Conservation (phyloP, 2,113 vertebrate genomes). For the Taxidea taxus region DNA sequence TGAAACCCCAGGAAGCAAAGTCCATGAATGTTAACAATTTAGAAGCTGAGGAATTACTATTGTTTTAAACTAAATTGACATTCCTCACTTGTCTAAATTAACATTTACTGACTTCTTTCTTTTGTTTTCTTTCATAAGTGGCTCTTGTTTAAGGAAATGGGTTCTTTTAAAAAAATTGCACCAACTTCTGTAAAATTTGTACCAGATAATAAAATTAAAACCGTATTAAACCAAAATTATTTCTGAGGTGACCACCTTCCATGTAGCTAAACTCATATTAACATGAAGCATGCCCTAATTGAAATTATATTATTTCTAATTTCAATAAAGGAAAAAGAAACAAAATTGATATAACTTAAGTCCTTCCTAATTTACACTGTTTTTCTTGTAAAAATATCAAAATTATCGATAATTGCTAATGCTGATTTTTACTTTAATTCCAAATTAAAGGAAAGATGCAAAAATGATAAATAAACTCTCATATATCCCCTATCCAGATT, state of each 20-base stretch:
- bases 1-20: slow-evolving; percentile 45
- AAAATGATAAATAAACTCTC: neutral
- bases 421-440: neutral
- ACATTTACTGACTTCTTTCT: neutral
- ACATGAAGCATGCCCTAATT: neutral
- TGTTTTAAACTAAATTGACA: slow-evolving; percentile 37
- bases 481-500: neutral
- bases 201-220: neutral
- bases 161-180: neutral
- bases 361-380: neutral
- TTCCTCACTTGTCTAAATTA: slow-evolving; percentile 51
- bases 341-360: neutral
- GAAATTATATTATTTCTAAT: neutral
- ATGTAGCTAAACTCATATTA: neutral
- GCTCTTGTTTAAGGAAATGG: slow-evolving; percentile 25
- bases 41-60: slow-evolving; percentile 16
- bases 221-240: neutral
- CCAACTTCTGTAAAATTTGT: neutral
- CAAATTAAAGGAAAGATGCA: neutral
- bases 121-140: slow-evolving; percentile 36
- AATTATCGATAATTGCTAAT: neutral
- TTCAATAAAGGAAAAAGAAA: neutral
- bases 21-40: slow-evolving; percentile 59
- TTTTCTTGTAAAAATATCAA: neutral
- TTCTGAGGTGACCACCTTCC: neutral